These are phyloP conservation scores for Octopus bimaculoides DNA, from an alignment of 1,140 invertebrate species.

Conservation along the genomic window DNA sequence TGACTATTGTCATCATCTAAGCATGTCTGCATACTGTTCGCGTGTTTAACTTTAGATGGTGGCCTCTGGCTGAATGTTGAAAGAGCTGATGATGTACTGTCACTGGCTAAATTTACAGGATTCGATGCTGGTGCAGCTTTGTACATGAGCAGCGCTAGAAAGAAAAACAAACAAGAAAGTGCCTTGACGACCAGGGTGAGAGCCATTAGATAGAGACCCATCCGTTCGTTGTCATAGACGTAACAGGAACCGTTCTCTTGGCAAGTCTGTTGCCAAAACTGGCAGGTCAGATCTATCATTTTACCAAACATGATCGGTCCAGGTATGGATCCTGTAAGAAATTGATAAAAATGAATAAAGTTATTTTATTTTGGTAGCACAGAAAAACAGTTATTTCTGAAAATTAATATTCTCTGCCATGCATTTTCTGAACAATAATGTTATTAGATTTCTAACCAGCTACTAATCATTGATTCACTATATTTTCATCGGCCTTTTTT, in stretches of 20 bases:
- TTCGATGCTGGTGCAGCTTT: slow-evolving; percentile 27
- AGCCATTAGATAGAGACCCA: slow-evolving; percentile 47
- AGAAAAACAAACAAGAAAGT: slow-evolving; percentile 42
- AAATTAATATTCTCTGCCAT: no score
- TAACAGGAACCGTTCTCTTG: slow-evolving; percentile 43
- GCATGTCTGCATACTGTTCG: not conserved
- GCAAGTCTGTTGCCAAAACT: slow-evolving; percentile 49
- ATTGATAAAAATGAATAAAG: not conserved
- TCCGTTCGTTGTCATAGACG: slow-evolving; percentile 51
- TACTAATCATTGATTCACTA: no score
- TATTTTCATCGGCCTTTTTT: no score
- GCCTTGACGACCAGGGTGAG: slow-evolving; percentile 37
- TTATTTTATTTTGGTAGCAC: not conserved
- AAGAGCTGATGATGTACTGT: slow-evolving; percentile 7
- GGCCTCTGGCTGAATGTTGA: not conserved
- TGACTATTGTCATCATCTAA: not conserved
- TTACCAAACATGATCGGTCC: slow-evolving; percentile 56
- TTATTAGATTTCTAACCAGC: no score
- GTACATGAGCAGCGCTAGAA: slow-evolving; percentile 45
- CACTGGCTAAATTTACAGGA: slow-evolving; percentile 7
- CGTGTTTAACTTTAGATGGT: not conserved
- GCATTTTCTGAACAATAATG: no score
- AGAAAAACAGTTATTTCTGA: no score
- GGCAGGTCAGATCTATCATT: slow-evolving; percentile 55
- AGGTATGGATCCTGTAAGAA: slow-evolving; percentile 53